Conservation (phyloP, 2,113 vertebrate genomes). For the Salvelinus alpinus region DNA sequence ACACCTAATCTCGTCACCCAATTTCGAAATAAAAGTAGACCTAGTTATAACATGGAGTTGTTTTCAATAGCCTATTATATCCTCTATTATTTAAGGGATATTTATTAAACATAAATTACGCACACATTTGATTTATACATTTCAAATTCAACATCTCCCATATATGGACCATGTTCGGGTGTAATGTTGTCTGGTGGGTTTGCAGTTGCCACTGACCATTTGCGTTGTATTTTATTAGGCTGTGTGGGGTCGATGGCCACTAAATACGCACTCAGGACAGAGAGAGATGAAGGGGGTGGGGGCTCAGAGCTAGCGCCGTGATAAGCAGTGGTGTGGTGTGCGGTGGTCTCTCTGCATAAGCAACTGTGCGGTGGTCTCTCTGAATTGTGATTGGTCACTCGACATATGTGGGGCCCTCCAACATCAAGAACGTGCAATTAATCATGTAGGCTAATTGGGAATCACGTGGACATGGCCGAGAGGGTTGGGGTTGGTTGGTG, state of each 20-base stretch:
- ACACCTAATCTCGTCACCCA: not conserved
- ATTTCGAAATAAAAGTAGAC: not conserved
- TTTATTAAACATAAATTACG: too few species aligned
- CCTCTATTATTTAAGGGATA: too few species aligned
- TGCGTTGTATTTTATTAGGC: not conserved
- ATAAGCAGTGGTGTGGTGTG: not conserved
- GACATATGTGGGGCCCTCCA: slow-evolving; percentile 49
- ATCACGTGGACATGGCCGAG: slow-evolving; percentile 78
- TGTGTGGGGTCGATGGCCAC: not conserved
- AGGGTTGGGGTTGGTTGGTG: slow-evolving; percentile 48
- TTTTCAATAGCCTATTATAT: too few species aligned
- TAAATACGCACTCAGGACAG: not conserved
- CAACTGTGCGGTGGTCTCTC: slow-evolving; percentile 59
- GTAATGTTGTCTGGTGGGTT: not conserved
- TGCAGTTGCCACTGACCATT: not conserved
- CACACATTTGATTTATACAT: too few species aligned
- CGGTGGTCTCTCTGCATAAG: slow-evolving; percentile 63
- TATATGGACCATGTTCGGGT: not conserved
- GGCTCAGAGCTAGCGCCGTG: not conserved
- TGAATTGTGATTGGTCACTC: slow-evolving; percentile 64
- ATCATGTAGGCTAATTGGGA: slow-evolving; percentile 68
- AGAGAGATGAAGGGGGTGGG: not conserved
- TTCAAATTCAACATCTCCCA: not conserved
- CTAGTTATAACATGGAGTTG: too few species aligned
- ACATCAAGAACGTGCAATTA: slow-evolving; percentile 70